These are phyloP conservation scores for Maconellicoccus hirsutus DNA, from an alignment of 1,140 invertebrate genomes.

Conservation along the genomic window DNA sequence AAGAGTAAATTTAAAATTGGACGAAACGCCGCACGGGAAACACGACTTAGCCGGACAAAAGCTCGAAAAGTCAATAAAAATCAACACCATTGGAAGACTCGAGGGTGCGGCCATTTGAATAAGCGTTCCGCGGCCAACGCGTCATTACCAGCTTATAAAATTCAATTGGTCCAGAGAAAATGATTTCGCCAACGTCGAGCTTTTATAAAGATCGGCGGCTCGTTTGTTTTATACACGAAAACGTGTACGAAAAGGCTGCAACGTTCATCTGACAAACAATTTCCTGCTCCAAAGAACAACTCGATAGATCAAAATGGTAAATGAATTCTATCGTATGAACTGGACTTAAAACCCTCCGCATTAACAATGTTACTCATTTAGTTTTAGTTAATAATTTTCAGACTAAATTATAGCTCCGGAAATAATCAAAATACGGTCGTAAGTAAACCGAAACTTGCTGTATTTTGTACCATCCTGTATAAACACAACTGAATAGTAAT, in stretches of 20 bases:
- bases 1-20: not conserved
- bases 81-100: not conserved
- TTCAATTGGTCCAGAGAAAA: not conserved
- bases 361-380: conserved; percentile 9
- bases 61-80: not conserved
- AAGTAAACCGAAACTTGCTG: conserved; percentile 7
- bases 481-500: not conserved
- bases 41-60: not conserved
- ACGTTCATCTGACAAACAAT: conserved; percentile 4
- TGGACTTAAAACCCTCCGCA: conserved; percentile 2
- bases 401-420: conserved; percentile 7
- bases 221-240: not conserved
- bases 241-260: not conserved
- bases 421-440: conserved; percentile 9
- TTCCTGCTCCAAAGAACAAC: conserved; percentile 7
- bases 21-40: not conserved
- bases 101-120: not conserved
- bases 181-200: not conserved
- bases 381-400: conserved; percentile 6
- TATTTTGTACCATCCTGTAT: conserved; percentile 9
- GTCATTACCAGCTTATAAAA: not conserved
- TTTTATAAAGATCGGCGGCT: not conserved
- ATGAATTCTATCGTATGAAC: conserved; percentile 4
- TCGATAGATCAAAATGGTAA: conserved; percentile 9
- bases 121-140: no score